Base-by-base conservation (phyloP, 2,888 invertebrate genomes). In the Sinotaia quadrata region DNA sequence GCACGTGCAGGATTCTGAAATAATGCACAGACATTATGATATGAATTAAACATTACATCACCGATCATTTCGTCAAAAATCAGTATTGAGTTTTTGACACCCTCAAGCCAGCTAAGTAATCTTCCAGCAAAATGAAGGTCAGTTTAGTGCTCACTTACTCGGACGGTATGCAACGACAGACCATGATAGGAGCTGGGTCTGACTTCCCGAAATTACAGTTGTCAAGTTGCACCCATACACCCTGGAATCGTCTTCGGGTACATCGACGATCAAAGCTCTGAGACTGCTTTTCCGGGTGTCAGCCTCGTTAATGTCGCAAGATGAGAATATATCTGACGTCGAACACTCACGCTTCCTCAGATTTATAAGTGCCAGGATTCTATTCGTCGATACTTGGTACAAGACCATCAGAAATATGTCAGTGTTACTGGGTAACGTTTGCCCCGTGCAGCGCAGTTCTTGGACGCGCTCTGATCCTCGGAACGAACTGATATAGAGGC, bases 221-320 rank as follows among this genome's bases (percentile, higher is more conserved):
- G 56, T 18, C 1, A 57, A 33, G 5, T 59, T 59, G 44, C 59
- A 59, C 15, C 59, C 59, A 59, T 27, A 59, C 44, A 12, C 44
- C 44, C 41, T 59, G 41, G 59, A 24, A 37, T 59, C 34, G 29
- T 44, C 59, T 44, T 59, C 59, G 59, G 59, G 29, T 59, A 59
- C 8, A 59, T 59, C 59, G 24, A 7, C 59, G 4, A 59, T n/a
- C 27, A 59, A n/a, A 10, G 41, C 29, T 8, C 36, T 37, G 41
- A 59, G 18, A 4, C 8, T 10, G 29, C 59, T 59, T n/a, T 41
- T 27, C 29, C 44, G 10, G 15, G 59, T 29, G 12, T 59, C 59
- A 4, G 2, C 31, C 5, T 10, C n/a, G n/a, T 41, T 36, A 4
- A 59, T 15, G 18, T 59, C 27, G 31, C 59, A 59, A 24, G 44